Base-by-base conservation (phyloP, 2,888 invertebrate species). In the Allacma fusca region DNA sequence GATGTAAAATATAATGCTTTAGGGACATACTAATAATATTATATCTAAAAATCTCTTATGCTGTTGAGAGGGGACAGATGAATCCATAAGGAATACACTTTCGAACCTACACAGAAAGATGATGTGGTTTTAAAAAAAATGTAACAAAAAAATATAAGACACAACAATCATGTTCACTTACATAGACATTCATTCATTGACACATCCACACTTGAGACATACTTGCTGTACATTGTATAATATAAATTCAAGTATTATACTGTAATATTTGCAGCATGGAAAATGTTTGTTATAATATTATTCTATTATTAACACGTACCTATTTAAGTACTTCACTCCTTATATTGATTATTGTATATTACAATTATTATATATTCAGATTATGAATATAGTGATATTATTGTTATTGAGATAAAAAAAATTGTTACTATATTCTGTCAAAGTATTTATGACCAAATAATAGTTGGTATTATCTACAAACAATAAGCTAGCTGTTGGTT, bases 401-500 rank as follows among this genome's bases (percentile, higher is more conserved):
- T 80, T 81, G 77, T 80, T 80, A 75, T 71, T 79, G 76, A 76
- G 79, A 71, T 72, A 64, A 65, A 69, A 71, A 57, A 34, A 34
- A 62, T 74, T 77, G 74, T 78, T 76, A 79, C 75, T 79, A 78
- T 81, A 78, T 81, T 81, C 76, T 79, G 79, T 80, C 77, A 80
- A 81, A 79, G 79, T 80, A 80, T 78, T 80, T 80, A 79, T 80
- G 81, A 81, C 81, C 80, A 80, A 81, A 50, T 44, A 50, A 64
- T 79, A 79, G 76, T 79, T 81, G 76, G 77, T 79, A 72, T 78
- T 57, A 75, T 62, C 23, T 57, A 68, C 68, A 70, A 81, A 77
- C 69, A 78, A 76, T 79, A 78, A 81, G 79, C 78, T 78, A 80
- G 75, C 75, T 77, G 75, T 78, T 79, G 76, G 78, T 79, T 76